phyloP scores from a whole-genome alignment of 2,888 invertebrate genomes.

The Cephus rjabovi region DNA sequence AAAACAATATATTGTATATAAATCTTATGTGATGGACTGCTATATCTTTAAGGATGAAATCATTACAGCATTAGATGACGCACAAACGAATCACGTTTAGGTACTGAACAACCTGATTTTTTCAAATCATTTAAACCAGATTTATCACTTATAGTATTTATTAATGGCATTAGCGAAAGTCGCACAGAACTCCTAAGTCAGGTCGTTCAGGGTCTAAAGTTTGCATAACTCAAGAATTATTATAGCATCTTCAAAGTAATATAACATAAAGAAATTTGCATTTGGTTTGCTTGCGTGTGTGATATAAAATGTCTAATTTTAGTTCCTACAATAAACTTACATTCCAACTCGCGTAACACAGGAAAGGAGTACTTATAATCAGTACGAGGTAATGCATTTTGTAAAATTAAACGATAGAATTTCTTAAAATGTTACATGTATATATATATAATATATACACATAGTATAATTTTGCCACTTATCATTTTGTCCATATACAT shows the following conservation, averaged over 20 bases:
- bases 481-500: slow-evolving; percentile 20
- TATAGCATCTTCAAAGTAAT: slow-evolving; percentile 1
- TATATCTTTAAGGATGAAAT: slow-evolving; percentile 14
- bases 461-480: not conserved
- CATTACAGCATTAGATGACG: slow-evolving; percentile 18
- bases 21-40: slow-evolving; percentile 23
- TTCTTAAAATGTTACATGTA: not conserved
- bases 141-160: not conserved
- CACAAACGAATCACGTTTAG: slow-evolving; percentile 25
- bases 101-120: slow-evolving; percentile 11
- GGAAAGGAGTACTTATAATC: slow-evolving; percentile 27
- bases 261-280: slow-evolving; percentile 6
- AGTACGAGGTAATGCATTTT: slow-evolving; percentile 33
- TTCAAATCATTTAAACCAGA: not conserved
- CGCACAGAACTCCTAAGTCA: not conserved
- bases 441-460: not conserved
- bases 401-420: slow-evolving; percentile 33
- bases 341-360: slow-evolving; percentile 24
- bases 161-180: not conserved
- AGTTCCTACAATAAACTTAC: slow-evolving; percentile 35
- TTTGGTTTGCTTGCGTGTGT: slow-evolving; percentile 32
- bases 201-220: not conserved
- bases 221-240: not conserved
- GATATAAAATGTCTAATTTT: slow-evolving; percentile 31
- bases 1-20: slow-evolving; percentile 29